Evolutionary conservation across 2,797 vertebrate species (phyloP), one percentile per base, ranked within the genome.

Genomic region (Sparidentex hasta): DNA sequence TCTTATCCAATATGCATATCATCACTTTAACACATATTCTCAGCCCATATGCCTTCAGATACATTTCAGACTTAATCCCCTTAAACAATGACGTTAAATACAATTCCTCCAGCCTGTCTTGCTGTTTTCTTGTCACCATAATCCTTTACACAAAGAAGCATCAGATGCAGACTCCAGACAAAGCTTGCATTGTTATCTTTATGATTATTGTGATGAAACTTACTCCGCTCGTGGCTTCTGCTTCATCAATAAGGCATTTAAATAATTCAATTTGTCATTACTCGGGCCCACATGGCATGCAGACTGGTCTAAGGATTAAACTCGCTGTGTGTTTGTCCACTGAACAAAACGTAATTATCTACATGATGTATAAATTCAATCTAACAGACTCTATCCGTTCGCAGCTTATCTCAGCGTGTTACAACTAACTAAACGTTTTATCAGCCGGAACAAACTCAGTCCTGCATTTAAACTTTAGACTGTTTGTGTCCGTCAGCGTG

Each of bases 241-340:
- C 61, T 67, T 76, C 51, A 23, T 55, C 75, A 66, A 74, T 77
- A 55, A 75, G 67, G 58, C 52, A 56, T 56, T 67, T 29, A 29
- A 71, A 64, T 70, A 27, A 75, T 63, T 62, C 43, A 55, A 18
- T 46, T 46, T 17, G 65, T 73, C 65, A 72, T 55, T 58, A 81
- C 65, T 62, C 21, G 18, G n/a, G 33, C 17, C 46, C 21, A 47
- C 46, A 65, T 57, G 57, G 66, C 57, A 67, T 52, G 47, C 61
- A 76, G 59, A 69, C 65, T 65, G 48, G 29, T 51, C 29, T 1
- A 5, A n/a, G n/a, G 54, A 65, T 75, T 55, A 23, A 13, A 29
- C 21, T 29, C 41, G 16, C 54, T 13, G 65, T 44, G 18, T 29
- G n/a, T 64, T 38, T 8, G 2, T 17, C 33, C 57, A 27, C 11